Evolutionary conservation across 2,797 vertebrate genomes (phyloP), one percentile per base, ranked within the genome.

Genomic region (Microtus obscurus): DNA sequence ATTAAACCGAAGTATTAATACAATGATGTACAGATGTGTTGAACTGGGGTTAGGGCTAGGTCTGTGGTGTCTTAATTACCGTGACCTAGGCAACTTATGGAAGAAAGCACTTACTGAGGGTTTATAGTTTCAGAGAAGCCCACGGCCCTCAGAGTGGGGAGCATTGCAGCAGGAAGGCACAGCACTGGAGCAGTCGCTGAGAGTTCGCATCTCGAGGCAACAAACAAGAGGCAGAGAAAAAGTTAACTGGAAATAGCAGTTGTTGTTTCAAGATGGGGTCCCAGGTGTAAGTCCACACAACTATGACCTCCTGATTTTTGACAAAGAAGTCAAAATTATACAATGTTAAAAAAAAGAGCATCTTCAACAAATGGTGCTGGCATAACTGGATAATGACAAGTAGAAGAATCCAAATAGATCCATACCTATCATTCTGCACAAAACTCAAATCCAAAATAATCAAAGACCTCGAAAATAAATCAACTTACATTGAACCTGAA

Each of bases 1-100:
- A 87, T 92, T 90, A 83, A 10, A 65, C 27, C 53, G 67, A 93
- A 95, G 34, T 23, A 76, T 53, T 53, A 93, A 79, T 91, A 53
- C 14, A 91, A 81, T 56, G 45, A 65, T 59, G 51, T 89, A 65
- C 13, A 78, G 61, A 87, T 81, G 7, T 43, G 27, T 21, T 76
- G 63, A 48, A 48, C 11, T 23, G 48, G 40, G 51, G 65, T 23
- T 4, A 2, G 43, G 16, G 40, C 27, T 73, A 11, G 74, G 8
- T 53, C 29, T 53, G 61, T n/a, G 16, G 19, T 34, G 21, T 53
- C 59, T 65, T 59, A 27, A 59, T 59, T 37, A 27, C 53, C 23
- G 37, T 13, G 4, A 27, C 79, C n/a, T 40, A 79, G 19, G 23
- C 12, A 40, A 59, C n/a, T 40, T 40, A 81, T 27, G 25, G n/a